Evolutionary conservation across 2,113 vertebrate species (phyloP).

Genomic region (Empidonax traillii): DNA sequence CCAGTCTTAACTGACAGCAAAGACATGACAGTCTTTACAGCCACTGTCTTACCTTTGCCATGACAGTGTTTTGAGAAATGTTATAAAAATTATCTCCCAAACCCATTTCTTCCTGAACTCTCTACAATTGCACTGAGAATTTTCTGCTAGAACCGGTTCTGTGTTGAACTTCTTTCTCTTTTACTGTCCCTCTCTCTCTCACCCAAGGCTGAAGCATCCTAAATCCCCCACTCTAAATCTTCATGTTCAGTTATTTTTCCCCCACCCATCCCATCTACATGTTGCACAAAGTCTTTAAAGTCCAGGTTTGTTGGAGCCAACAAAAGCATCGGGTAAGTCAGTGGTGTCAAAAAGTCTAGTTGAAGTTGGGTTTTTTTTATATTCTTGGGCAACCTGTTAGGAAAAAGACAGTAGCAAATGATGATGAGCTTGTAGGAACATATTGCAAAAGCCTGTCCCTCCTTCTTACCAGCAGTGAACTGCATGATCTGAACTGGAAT

Average conservation of each 20-base stretch:
- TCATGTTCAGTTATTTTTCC: not conserved
- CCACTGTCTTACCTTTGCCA: not conserved
- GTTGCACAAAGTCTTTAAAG: not conserved
- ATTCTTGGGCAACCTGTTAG: not conserved
- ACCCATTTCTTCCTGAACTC: not conserved
- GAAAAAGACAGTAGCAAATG: not conserved
- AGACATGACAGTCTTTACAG: not conserved
- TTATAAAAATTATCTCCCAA: not conserved
- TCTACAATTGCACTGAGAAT: not conserved
- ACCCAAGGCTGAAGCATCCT: not conserved
- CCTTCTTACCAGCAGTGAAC: constrained; percentile 1
- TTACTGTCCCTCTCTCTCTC: not conserved
- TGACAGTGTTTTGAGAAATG: not conserved
- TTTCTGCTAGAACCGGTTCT: not conserved
- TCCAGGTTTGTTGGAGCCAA: not conserved
- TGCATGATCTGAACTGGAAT: not conserved
- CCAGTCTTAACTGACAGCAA: not conserved
- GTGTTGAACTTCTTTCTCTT: not conserved
- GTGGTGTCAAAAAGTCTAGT: not conserved
- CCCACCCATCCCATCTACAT: not conserved
- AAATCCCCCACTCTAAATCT: not conserved
- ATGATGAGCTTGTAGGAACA: not conserved
- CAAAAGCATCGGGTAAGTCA: not conserved
- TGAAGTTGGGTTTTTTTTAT: not conserved
- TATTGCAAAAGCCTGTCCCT: constrained; percentile 5